Percentiles rank a stretch among this genome's conserved stretches.
These are phyloP conservation scores for Sycophila texana DNA, from an alignment of 2,888 invertebrate species.

Conservation along the genomic window DNA sequence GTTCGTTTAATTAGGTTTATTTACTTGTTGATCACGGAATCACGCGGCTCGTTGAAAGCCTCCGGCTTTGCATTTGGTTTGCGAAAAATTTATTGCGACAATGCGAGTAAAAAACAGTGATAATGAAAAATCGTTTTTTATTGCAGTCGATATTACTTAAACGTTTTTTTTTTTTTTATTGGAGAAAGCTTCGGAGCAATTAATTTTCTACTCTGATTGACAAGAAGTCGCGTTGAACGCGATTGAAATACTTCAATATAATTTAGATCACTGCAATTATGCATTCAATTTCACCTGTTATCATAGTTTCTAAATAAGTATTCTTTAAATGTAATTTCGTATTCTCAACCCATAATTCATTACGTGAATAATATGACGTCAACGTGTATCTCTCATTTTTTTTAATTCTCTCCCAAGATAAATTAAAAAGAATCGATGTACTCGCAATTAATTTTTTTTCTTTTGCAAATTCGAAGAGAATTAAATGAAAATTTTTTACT, in stretches of 20 bases:
- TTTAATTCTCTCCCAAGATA: no score
- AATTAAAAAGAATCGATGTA: slow-evolving; percentile 9
- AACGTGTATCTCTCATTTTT: no score
- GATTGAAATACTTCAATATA: neutral
- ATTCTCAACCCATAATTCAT: neutral
- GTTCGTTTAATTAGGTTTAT: slow-evolving; percentile 51
- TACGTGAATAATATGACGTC: no score
- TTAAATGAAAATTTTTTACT: slow-evolving; percentile 32
- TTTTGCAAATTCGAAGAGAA: slow-evolving; percentile 3
- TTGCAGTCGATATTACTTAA: neutral
- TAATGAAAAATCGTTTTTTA: neutral
- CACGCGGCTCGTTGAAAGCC: slow-evolving; percentile 19
- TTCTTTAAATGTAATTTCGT: slow-evolving; percentile 8
- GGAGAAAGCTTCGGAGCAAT: no score
- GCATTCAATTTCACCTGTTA: neutral
- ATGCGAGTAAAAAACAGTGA: neutral
- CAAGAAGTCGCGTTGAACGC: neutral
- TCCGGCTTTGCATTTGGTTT: neutral
- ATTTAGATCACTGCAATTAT: slow-evolving; percentile 5
- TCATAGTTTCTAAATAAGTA: neutral
- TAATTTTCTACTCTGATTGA: slow-evolving; percentile 23
- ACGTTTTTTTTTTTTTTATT: neutral
- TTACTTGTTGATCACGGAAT: slow-evolving; percentile 36
- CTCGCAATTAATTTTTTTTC: slow-evolving; percentile 22
- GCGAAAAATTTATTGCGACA: neutral